Evolutionary conservation across 1,140 invertebrate genomes (phyloP).

Genomic region (Nylanderia fulva): DNA sequence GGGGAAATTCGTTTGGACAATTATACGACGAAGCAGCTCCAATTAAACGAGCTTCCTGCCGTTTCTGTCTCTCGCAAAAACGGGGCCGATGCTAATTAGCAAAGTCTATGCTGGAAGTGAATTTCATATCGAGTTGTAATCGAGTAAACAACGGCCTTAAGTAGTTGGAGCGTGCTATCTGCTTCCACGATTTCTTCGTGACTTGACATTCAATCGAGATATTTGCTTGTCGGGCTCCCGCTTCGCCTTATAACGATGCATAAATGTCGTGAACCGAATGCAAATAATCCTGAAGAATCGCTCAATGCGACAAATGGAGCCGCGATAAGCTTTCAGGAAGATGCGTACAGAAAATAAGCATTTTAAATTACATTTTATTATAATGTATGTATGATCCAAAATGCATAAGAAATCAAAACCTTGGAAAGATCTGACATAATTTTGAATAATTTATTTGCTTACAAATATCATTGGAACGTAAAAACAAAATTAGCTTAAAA

Average conservation of each 20-base stretch:
- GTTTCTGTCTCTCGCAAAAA: constrained; percentile 57
- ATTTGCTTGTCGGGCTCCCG: constrained; percentile 16
- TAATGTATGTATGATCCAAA: background rate
- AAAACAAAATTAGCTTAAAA: background rate
- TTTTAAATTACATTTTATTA: constrained; percentile 5
- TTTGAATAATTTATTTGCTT: constrained; percentile 17
- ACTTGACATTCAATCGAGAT: constrained; percentile 61
- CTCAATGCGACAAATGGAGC: constrained; percentile 10
- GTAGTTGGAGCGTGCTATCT: constrained; percentile 50
- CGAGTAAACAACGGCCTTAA: constrained; percentile 58
- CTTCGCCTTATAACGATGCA: constrained; percentile 53
- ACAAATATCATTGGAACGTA: background rate
- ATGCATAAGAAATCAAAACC: background rate
- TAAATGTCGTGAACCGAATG: constrained; percentile 56
- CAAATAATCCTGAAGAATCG: constrained; percentile 52
- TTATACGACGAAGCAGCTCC: constrained; percentile 60
- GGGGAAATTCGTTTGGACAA: constrained; percentile 62
- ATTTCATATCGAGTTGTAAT: constrained; percentile 66
- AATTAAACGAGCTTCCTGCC: constrained; percentile 66
- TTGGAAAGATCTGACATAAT: background rate
- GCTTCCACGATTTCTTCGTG: constrained; percentile 59
- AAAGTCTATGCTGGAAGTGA: constrained; percentile 68
- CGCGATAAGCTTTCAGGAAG: constrained; percentile 4
- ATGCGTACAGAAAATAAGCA: background rate
- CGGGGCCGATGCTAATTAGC: constrained; percentile 65